phyloP scores from a whole-genome alignment of 2,113 vertebrate genomes.

The Patagioenas fasciata region DNA sequence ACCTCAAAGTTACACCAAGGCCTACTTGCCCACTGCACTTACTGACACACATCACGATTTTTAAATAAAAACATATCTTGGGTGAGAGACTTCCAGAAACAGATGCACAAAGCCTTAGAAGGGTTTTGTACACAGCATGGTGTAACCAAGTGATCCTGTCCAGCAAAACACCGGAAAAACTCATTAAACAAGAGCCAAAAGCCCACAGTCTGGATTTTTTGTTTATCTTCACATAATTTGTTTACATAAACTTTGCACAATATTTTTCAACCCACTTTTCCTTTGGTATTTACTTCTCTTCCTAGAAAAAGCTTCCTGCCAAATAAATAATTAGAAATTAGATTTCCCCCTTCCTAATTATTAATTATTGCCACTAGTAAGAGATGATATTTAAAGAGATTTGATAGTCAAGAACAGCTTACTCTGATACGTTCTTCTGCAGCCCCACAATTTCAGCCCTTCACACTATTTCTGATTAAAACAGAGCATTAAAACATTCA shows the following conservation, averaged over 20 bases:
- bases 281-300: constrained; percentile 54
- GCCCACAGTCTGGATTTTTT: constrained; percentile 5
- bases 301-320: constrained; percentile 42
- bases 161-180: constrained; percentile 33
- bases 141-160: neutral
- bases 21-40: neutral
- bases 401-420: neutral
- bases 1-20: constrained; percentile 12
- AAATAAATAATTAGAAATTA: constrained; percentile 47
- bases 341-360: constrained; percentile 28
- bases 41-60: constrained; percentile 32
- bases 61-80: constrained; percentile 46
- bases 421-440: neutral
- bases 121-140: neutral
- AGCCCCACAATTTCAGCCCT: neutral
- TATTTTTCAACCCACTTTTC: constrained; percentile 40
- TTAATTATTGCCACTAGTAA: constrained; percentile 20
- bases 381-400: neutral
- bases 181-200: constrained; percentile 40
- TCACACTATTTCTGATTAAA: neutral
- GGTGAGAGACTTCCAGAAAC: constrained; percentile 44
- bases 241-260: constrained; percentile 54
- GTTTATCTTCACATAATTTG: constrained; percentile 39
- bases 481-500: neutral
- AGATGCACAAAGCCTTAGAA: constrained; percentile 30